phyloP scores from a whole-genome alignment of 2,888 invertebrate genomes.

The Himalopsyche tibetana region DNA sequence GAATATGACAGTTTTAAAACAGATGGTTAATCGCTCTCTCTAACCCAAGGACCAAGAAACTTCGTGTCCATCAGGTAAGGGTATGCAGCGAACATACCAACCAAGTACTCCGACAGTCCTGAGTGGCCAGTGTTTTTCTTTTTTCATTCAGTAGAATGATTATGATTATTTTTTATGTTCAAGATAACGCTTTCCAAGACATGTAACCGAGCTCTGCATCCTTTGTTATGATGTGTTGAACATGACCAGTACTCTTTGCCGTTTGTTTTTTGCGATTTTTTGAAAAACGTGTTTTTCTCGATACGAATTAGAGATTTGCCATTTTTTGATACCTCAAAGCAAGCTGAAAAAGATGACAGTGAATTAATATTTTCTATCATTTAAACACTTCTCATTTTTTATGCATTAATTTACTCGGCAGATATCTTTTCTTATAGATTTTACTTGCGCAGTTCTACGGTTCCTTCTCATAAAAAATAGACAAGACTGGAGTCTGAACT shows the following conservation, averaged over 20 bases:
- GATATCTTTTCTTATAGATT: too few species aligned
- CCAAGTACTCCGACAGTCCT: too few species aligned
- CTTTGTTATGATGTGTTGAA: constrained; percentile 61
- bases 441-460: too few species aligned
- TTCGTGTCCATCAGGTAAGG: too few species aligned
- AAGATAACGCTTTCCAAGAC: constrained; percentile 69
- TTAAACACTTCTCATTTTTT: too few species aligned
- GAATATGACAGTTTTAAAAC: too few species aligned
- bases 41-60: too few species aligned
- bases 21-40: too few species aligned
- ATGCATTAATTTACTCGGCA: too few species aligned
- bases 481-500: too few species aligned
- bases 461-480: too few species aligned
- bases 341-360: neutral
- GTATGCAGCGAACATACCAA: too few species aligned
- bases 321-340: constrained; percentile 36
- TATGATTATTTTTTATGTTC: constrained; percentile 27
- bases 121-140: neutral
- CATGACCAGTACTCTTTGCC: constrained; percentile 30
- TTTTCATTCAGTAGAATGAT: neutral
- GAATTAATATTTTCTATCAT: neutral
- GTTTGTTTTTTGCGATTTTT: neutral
- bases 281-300: constrained; percentile 43
- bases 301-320: constrained; percentile 48
- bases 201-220: constrained; percentile 71